phyloP scores from a whole-genome alignment of 2,797 vertebrate species.

The Syngnathus rostellatus region DNA sequence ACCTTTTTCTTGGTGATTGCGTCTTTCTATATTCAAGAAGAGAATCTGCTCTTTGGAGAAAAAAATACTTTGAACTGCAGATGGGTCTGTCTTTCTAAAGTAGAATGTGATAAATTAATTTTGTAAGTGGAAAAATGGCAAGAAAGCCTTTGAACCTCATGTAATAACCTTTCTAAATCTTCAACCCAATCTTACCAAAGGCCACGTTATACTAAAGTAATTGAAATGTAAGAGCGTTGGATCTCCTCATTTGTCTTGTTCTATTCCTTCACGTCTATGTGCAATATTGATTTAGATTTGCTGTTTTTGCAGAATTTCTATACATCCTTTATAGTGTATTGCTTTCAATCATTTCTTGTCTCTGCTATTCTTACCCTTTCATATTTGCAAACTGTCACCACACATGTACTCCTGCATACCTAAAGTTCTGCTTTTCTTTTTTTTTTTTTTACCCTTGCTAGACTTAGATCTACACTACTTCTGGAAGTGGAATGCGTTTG shows the following conservation, averaged over 20 bases:
- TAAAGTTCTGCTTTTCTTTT: not conserved
- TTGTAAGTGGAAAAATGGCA: slow-evolving; percentile 11
- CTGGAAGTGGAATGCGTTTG: slow-evolving; percentile 75
- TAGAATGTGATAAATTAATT: slow-evolving; percentile 18
- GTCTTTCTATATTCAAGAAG: not conserved
- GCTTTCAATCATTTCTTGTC: slow-evolving; percentile 18
- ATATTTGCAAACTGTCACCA: slow-evolving; percentile 1
- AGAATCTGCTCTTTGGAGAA: not conserved
- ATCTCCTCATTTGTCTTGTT: slow-evolving; percentile 37
- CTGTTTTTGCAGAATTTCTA: slow-evolving; percentile 39
- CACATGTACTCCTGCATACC: not conserved
- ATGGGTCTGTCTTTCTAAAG: not conserved
- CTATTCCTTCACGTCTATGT: slow-evolving; percentile 22
- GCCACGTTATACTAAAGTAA: slow-evolving; percentile 30
- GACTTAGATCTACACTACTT: slow-evolving; percentile 70
- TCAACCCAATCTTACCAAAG: slow-evolving; percentile 4
- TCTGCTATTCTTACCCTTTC: slow-evolving; percentile 10
- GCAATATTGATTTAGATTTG: slow-evolving; percentile 37
- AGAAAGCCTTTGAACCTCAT: slow-evolving; percentile 17
- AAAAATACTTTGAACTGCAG: not conserved
- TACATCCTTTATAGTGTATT: slow-evolving; percentile 17
- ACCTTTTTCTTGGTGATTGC: not conserved
- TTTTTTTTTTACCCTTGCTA: slow-evolving; percentile 21
- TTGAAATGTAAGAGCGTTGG: slow-evolving; percentile 43
- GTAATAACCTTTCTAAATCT: slow-evolving; percentile 32